Evolutionary conservation across 2,113 vertebrate species (phyloP), one percentile per base, ranked within the genome.

Genomic region (Laterallus jamaicensis): DNA sequence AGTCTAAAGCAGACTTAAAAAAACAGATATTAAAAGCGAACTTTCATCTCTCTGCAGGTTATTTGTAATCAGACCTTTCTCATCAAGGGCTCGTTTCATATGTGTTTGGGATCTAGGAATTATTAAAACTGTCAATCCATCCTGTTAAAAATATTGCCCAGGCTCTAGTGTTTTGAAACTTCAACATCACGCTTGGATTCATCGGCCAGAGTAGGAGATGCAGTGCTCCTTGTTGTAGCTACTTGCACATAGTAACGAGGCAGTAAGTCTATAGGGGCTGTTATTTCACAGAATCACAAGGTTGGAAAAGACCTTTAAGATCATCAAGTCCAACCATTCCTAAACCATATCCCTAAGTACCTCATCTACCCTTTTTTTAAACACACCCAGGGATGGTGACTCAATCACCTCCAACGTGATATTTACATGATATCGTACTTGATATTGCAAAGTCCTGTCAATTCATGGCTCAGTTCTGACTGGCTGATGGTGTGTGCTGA

Each of bases 31-130:
- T 94, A 91, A 96, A 97, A 95, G 67, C 44, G 2, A 93, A 94
- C 88, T 96, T 97, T 97, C 91, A 96, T 97, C 95, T 96, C 87
- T 81, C 80, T 29, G 64, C 95, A 96, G 95, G 96, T 96, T 97
- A 95, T 96, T 97, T 96, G 96, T 96, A 96, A 96, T 97, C 95
- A 96, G 96, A 95, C 93, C 95, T 95, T 95, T 89, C 92, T 96
- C 86, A 91, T 92, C 88, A 96, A 92, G 95, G 93, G 88, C 88
- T 96, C 4, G 1, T 96, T 96, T 96, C 91, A 62, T 92, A 76
- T 17, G 62, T 92, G 86, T 89, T 89, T 95, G 95, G 77, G 75
- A 93, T 79, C 78, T 88, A 86, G 88, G 92, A 92, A 93, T 89
- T 96, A 95, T 31, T 84, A 91, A 88, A 93, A 52, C 66, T 62